Evolutionary conservation across 1,140 invertebrate species (phyloP), one percentile per base, ranked within the genome.

Genomic region (Drosophila albomicans): DNA sequence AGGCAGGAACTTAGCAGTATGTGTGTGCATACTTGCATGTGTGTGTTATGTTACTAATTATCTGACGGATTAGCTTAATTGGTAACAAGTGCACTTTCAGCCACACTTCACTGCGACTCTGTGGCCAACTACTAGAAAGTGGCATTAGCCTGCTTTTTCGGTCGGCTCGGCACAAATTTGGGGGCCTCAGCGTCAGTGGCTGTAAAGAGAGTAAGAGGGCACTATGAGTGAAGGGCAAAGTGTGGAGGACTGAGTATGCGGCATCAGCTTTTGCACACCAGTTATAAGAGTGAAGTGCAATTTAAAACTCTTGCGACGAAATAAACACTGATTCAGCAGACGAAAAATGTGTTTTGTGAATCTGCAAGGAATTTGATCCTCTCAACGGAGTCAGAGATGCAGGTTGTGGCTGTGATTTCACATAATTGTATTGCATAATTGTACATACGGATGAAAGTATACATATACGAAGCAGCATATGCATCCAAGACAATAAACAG

Each of bases 31-130:
- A 41, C 64, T 15, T 57, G 46, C 76, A 52, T 66, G 68, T 84
- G 77, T 88, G 84, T 88, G 85, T 89, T 88, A 89, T 88, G 84
- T 88, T 88, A 89, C 84, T 89, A 89, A 88, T 88, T 89, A 88
- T 88, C 84, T 89, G 84, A 89, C 84, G 85, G 85, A 88, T 88
- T 88, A 88, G 84, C 84, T 88, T 88, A 88, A 88, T 88, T 88
- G 84, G 84, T 88, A 88, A 88, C 85, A 88, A 88, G 84, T 88
- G 84, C 84, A 88, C 84, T 88, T 89, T 75, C 84, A 89, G 78
- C 84, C 84, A 87, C 84, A 87, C 81, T 88, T 89, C 81, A 81
- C 81, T 69, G 78, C 82, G 81, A 85, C 82, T 88, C 82, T 88
- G 80, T 66, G 82, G 81, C 85, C 85, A 80, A 84, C 80, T 64